A percentile compares a stretch with the other conserved stretches of the same genome.
phyloP scores from a whole-genome alignment of 2,888 invertebrate species.

The Rhopalosiphum nymphaeae region DNA sequence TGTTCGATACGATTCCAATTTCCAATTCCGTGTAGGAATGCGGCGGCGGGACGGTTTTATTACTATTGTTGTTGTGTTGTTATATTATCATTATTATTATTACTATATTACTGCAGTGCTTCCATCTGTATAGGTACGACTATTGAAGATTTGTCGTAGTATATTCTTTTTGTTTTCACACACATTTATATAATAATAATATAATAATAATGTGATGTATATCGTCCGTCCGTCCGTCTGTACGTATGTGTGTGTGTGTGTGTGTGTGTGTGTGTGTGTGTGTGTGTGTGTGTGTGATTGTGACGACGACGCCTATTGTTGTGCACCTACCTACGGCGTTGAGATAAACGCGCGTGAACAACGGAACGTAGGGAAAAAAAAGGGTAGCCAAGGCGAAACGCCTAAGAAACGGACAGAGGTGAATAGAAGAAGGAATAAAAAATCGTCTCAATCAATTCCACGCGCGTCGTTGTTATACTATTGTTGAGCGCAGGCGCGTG shows the following conservation, averaged over 20 bases:
- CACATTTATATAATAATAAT: constrained; percentile 37
- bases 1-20: constrained; percentile 57
- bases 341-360: constrained; percentile 56
- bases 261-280: constrained; percentile 43
- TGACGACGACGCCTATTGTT: constrained; percentile 62
- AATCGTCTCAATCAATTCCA: constrained; percentile 63
- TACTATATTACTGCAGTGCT: background rate
- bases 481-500: constrained; percentile 42
- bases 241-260: constrained; percentile 7
- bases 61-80: constrained; percentile 49
- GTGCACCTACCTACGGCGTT: constrained; percentile 32
- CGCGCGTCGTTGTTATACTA: constrained; percentile 48
- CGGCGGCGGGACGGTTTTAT: constrained; percentile 47
- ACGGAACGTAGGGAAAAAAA: constrained; percentile 52
- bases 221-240: background rate
- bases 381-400: constrained; percentile 61
- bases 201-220: constrained; percentile 25
- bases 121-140: background rate
- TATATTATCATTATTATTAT: constrained; percentile 1
- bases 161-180: constrained; percentile 59
- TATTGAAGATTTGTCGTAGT: constrained; percentile 59
- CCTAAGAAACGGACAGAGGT: constrained; percentile 41
- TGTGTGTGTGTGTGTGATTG: constrained; percentile 45
- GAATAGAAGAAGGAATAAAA: constrained; percentile 36
- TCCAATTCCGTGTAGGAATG: constrained; percentile 65